phyloP scores from a whole-genome alignment of 2,888 invertebrate species.

The Fabriciana adippe region DNA sequence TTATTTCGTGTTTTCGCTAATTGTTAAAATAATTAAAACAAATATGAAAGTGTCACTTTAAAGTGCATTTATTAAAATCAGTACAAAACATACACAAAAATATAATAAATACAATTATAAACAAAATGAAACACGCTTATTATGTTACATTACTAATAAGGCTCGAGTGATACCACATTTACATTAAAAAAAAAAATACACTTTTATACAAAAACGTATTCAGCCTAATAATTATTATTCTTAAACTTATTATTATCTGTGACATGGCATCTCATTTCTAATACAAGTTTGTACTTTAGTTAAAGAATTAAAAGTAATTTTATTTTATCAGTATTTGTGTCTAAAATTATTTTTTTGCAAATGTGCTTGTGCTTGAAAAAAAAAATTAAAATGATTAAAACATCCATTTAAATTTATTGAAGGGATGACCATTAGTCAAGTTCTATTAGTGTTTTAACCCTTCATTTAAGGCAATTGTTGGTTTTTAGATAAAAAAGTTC shows the following conservation, averaged over 20 bases:
- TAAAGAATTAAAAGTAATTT: conserved; percentile 28
- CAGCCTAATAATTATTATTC: conserved; percentile 26
- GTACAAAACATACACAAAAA: conserved; percentile 61
- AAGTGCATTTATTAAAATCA: conserved; percentile 78
- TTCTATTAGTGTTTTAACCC: too few species aligned
- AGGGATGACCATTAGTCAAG: too few species aligned
- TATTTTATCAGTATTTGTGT: background rate
- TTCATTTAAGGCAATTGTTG: too few species aligned
- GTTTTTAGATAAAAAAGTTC: too few species aligned
- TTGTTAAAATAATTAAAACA: conserved; percentile 31
- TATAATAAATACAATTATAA: conserved; percentile 65
- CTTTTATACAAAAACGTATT: conserved; percentile 14
- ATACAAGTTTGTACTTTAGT: conserved; percentile 65
- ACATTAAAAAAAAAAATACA: background rate
- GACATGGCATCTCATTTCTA: conserved; percentile 65
- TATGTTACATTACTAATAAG: conserved; percentile 9
- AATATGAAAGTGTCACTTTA: conserved; percentile 66
- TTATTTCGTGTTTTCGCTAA: background rate
- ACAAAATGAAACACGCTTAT: conserved; percentile 29
- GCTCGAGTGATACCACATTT: background rate
- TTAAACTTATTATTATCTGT: conserved; percentile 43
- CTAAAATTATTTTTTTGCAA: background rate
- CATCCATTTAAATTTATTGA: too few species aligned
- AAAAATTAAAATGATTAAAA: background rate
- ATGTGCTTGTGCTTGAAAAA: conserved; percentile 5